Base-by-base conservation (phyloP, 2,888 invertebrate species). In the Leptopilina syphax region DNA sequence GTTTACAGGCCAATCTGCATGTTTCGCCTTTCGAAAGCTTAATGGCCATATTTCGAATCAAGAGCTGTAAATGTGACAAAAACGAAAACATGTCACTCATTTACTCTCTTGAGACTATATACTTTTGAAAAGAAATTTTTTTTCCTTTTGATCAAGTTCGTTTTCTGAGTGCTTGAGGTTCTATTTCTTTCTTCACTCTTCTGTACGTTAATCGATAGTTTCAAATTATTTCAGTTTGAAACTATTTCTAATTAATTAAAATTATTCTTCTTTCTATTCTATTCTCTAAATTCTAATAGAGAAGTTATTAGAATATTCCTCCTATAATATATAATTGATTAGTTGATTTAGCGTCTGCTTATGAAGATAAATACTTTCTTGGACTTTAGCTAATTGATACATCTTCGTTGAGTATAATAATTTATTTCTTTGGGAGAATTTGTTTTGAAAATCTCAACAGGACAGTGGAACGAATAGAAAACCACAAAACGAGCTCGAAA, bases 31-130 rank as follows among this genome's bases (percentile, higher is more conserved):
- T 80, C 79, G 80, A 83, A 82, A 82, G 82, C 84, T 86, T 89
- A 88, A 89, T 88, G 88, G 88, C 86, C 88, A 87, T 86, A 87
- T 89, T 89, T 88, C 84, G 84, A 85, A 87, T 81, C 85, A 80
- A 83, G 81, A 86, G 83, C 86, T 86, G 87, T 88, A 87, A 88
- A 89, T 86, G 86, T 87, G 87, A 89, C 86, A 89, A 89, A 89
- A 89, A 83, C 85, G 85, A 86, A 86, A 87, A 88, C 87, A 88
- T 90, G 89, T 86, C 84, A 84, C 83, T 82, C 80, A 80, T 82
- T 84, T 70, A 24, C 44, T 54, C 66, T 81, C 80, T 81, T 77
- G 80, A 83, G 80, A 82, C 80, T 68, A 27, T 13, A 47, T 67
- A 60, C 76, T 68, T 77, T 41, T 44, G 34, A 57, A 54, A 73